Evolutionary conservation across 2,113 vertebrate species (phyloP).

Genomic region (Strix uralensis): DNA sequence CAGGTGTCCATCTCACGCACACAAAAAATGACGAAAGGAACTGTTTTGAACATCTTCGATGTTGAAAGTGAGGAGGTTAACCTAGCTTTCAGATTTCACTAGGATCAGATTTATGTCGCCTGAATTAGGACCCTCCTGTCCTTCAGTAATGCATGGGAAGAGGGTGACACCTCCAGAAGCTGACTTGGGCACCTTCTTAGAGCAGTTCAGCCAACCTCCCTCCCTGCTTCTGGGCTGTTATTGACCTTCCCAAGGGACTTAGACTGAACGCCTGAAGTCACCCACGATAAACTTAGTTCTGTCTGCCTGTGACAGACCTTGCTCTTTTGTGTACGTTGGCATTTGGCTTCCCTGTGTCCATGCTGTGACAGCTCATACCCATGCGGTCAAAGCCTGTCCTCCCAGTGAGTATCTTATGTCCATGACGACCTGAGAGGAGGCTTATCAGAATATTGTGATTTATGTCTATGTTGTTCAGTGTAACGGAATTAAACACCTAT

Average conservation of each 20-base stretch:
- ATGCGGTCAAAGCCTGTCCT: not conserved
- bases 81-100: not conserved
- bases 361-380: not conserved
- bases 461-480: not conserved
- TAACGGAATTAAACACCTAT: not conserved
- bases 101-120: not conserved
- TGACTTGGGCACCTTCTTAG: not conserved
- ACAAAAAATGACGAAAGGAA: not conserved
- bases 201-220: not conserved
- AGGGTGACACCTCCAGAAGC: not conserved
- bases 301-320: not conserved
- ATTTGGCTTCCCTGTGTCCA: accelerated
- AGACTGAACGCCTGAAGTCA: not conserved
- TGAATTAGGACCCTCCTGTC: not conserved
- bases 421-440: not conserved
- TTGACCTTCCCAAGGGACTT: not conserved
- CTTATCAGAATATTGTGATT: not conserved
- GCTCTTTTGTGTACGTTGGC: not conserved
- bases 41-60: not conserved
- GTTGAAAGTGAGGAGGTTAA: not conserved
- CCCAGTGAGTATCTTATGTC: not conserved
- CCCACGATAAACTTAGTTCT: not conserved
- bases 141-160: not conserved
- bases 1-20: not conserved
- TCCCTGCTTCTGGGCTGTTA: not conserved